Base-by-base conservation (phyloP, 2,797 vertebrate genomes). In the Luscinia luscinia region DNA sequence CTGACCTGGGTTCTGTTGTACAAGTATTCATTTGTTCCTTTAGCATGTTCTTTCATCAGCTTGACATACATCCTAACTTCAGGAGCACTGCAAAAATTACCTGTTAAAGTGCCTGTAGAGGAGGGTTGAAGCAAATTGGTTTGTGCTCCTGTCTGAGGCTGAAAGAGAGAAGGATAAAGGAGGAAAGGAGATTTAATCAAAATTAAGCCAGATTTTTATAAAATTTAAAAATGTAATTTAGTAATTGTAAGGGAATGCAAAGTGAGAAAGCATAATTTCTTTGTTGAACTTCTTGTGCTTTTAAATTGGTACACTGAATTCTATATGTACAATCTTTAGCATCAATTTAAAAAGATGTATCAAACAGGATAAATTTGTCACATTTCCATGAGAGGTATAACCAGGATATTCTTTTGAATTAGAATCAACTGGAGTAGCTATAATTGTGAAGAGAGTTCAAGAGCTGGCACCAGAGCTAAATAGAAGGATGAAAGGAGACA, bases 311-410 rank as follows among this genome's bases (percentile, higher is more conserved):
- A 10, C 34, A 49, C 45, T 32, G 15, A 62, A 34, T 40, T 58
- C 55, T 36, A 11, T 9, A 32, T 27, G 24, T 59, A 36, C 9
- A 67, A 28, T 64, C 9, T 83, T 52, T 51, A 67, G 9, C n/a
- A 52, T 45, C 1, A 43, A 8, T 34, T 54, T 16, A 0, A 2
- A 58, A 80, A 70, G 57, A 48, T 0, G 3, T 27, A 22, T 30
- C 19, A 48, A 45, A 45, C 2, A 11, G 22, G 48, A 62, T 22
- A 52, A 63, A 45, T 36, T 10, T 26, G 16, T 64, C n/a, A 22
- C 54, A n/a, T 24, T 73, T 48, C 55, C 21, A 11, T 43, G 36
- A 23, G 30, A 45, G 15, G 5, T 75, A 27, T 69, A 73, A 84
- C 26, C 21, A 76, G 19, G 15, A 21, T 67, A 43, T 49, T 86